Base-by-base conservation (phyloP, 92 coral and sea anemone species). In the Epizoanthus stellaris region DNA sequence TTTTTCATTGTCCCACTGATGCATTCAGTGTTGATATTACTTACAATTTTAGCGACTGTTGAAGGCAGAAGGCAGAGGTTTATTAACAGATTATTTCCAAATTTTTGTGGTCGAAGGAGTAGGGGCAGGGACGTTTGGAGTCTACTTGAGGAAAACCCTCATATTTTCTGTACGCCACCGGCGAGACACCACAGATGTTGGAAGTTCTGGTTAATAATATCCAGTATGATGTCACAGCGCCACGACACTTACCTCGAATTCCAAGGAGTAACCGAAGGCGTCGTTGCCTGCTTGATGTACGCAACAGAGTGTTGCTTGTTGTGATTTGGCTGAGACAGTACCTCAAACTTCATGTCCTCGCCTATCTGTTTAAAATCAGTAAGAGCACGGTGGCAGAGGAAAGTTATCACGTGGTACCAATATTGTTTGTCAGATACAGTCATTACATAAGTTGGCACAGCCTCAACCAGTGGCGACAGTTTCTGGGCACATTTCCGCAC, bases 361-460 rank as follows among this genome's bases (percentile, higher is more conserved):
- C 89, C 21, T 64, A 66, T 40, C 43, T 67, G 5, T 89, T 86
- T 57, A 42, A 64, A 6, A 86, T 89, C 52, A 80, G 84, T 45
- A 86, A 86, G 66, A 86, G 90, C 20, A 89, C 87, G 6, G 87
- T 81, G 8, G 73, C 80, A 58, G 84, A 89, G 36, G 90, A 90
- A 34, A 86, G 74, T 47, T 81, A 86, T 43, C 89, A 66, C 52
- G 45, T 84, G 20, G 63, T 77, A 11, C 89, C 89, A n/a, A 77
- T 86, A 15, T 53, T 86, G 6, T 86, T 43, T 56, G 53, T 77
- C 5, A 25, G 16, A 59, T 66, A 76, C 58, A 49, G 69, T 4
- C 70, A 69, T 16, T 80, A 58, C 36, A 72, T 87, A 21, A 34
- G 52, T 4, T 87, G 90, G 90, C 86, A 87, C 19, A 67, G 42